phyloP scores from a whole-genome alignment of 2,888 invertebrate species.

The Griposia aprilina region DNA sequence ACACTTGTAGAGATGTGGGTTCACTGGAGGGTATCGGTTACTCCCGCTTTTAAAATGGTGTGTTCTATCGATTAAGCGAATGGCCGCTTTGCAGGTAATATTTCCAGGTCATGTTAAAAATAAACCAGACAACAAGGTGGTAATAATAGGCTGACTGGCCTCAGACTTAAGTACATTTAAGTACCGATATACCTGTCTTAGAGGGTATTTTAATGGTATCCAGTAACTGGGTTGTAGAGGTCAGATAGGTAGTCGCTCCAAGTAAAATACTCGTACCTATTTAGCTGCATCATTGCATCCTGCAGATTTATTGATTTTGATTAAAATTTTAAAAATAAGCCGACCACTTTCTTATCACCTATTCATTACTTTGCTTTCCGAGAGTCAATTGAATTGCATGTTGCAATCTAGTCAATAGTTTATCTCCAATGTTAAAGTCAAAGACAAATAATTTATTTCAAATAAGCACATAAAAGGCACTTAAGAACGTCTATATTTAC shows the following conservation, averaged over 20 bases:
- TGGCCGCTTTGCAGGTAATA: not conserved
- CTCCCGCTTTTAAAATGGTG: not conserved
- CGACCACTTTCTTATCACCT: not conserved
- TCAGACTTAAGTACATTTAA: not conserved
- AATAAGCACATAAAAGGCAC: too few relatives aligned
- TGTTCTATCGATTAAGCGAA: not conserved
- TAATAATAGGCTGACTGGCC: not conserved
- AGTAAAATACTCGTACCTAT: not conserved
- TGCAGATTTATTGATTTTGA: not conserved
- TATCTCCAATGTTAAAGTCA: not conserved
- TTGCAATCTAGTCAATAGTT: not conserved
- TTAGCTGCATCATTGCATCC: not conserved
- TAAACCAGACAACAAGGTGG: not conserved
- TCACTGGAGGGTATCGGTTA: too few relatives aligned
- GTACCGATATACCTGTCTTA: not conserved
- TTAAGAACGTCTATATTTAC: too few relatives aligned
- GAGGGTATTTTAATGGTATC: not conserved
- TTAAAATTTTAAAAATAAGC: not conserved
- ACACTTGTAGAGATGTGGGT: too few relatives aligned
- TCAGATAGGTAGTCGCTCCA: not conserved
- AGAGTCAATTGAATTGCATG: not conserved
- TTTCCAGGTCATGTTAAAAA: not conserved
- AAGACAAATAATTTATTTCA: too few relatives aligned
- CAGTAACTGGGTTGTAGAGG: not conserved
- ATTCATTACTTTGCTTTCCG: not conserved